Percentiles rank a stretch among this genome's conserved stretches.
These are phyloP conservation scores for Harlomillsia oculata DNA, from an alignment of 1,140 invertebrate genomes.

Conservation along the genomic window DNA sequence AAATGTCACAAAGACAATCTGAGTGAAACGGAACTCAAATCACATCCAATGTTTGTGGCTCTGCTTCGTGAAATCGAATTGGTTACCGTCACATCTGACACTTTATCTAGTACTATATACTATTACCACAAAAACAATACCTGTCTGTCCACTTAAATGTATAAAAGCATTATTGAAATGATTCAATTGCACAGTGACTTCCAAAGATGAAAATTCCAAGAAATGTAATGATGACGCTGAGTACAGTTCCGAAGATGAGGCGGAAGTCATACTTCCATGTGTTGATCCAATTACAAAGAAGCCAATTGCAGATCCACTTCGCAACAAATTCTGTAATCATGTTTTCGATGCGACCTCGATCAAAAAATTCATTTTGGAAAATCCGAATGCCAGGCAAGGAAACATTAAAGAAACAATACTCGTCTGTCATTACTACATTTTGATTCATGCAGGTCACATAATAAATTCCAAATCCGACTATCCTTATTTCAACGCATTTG, in stretches of 20 bases:
- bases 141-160: background rate
- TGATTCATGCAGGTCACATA: too few species aligned
- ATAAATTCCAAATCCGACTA: background rate
- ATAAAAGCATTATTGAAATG: background rate
- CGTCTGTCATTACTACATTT: background rate
- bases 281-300: slow-evolving; percentile 25
- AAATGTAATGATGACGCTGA: background rate
- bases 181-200: background rate
- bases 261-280: slow-evolving; percentile 10
- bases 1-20: slow-evolving; percentile 10
- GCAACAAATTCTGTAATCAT: slow-evolving; percentile 29
- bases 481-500: too few species aligned
- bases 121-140: background rate
- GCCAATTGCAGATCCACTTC: slow-evolving; percentile 13
- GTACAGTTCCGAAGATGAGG: background rate
- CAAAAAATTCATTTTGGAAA: slow-evolving; percentile 3
- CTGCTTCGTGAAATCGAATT: slow-evolving; percentile 18
- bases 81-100: too few species aligned
- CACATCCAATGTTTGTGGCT: slow-evolving; percentile 9
- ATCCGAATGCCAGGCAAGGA: slow-evolving; percentile 16
- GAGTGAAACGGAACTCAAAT: slow-evolving; percentile 6
- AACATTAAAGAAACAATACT: background rate
- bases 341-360: slow-evolving; percentile 24
- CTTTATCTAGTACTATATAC: background rate
- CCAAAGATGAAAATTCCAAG: background rate